Evolutionary conservation across 2,797 vertebrate species (phyloP).

Genomic region (Myripristis jacobus): DNA sequence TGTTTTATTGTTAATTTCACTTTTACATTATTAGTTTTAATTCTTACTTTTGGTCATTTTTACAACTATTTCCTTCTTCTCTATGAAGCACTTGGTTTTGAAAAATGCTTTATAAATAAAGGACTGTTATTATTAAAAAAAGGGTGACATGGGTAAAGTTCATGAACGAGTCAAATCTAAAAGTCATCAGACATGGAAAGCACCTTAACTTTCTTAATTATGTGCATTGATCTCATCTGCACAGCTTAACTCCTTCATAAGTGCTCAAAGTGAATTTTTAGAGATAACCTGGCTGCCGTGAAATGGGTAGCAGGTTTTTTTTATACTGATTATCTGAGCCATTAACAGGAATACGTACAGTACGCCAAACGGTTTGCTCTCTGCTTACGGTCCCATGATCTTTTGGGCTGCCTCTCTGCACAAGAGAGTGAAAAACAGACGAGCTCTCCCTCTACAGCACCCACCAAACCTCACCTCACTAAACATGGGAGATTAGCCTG

Average conservation of each 20-base stretch:
- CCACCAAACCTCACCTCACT: conserved; percentile 72
- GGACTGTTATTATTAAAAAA: too few species aligned
- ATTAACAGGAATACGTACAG: conserved; percentile 35
- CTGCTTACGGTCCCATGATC: conserved; percentile 66
- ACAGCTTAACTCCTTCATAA: conserved; percentile 20
- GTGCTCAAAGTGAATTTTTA: conserved; percentile 19
- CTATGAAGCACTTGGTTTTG: too few species aligned
- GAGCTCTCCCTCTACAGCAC: conserved; percentile 68
- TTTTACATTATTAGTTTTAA: too few species aligned
- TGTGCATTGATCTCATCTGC: conserved; percentile 17
- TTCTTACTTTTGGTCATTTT: too few species aligned
- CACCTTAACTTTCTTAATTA: conserved; percentile 12
- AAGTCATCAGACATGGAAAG: conserved; percentile 8
- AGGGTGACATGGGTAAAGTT: not conserved
- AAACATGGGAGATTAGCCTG: conserved; percentile 76
- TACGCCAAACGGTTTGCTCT: conserved; percentile 48
- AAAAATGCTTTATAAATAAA: too few species aligned
- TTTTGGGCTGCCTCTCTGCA: conserved; percentile 66
- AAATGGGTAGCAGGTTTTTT: conserved; percentile 33
- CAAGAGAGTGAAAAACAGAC: conserved; percentile 79
- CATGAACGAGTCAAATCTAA: not conserved
- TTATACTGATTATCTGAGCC: conserved; percentile 14
- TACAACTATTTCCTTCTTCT: too few species aligned
- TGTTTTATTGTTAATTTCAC: too few species aligned
- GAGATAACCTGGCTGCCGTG: conserved; percentile 33